Conservation (phyloP, 2,113 vertebrate genomes). For the Nothoprocta perdicaria region DNA sequence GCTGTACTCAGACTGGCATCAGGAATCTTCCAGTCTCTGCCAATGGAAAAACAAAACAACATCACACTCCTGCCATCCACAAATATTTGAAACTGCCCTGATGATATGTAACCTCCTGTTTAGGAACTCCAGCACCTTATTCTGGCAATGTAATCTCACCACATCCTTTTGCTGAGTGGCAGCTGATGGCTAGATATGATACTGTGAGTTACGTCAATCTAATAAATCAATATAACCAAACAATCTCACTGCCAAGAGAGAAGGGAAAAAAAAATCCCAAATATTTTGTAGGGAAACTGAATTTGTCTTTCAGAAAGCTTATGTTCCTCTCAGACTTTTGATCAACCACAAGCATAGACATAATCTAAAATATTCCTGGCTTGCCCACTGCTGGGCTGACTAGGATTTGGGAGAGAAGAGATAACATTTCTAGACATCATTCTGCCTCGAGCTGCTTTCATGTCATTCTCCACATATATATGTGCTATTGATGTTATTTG, state of each 20-base stretch:
- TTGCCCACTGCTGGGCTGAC: neutral
- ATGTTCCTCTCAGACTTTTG: slow-evolving; percentile 40
- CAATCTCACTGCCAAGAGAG: neutral
- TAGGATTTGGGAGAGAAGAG: slow-evolving; percentile 5
- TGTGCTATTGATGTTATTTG: slow-evolving; percentile 27
- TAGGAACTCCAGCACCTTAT: neutral
- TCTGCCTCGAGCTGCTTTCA: neutral
- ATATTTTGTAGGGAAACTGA: slow-evolving; percentile 10
- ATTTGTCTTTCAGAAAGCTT: slow-evolving; percentile 10
- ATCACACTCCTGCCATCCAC: neutral
- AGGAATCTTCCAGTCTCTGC: neutral
- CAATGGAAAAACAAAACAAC: neutral
- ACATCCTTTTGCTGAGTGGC: slow-evolving; percentile 36
- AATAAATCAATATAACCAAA: slow-evolving; percentile 32
- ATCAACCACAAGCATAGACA: neutral
- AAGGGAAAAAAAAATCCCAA: neutral
- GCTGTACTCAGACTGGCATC: neutral
- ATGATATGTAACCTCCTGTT: neutral
- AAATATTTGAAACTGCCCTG: neutral
- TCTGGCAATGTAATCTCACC: neutral
- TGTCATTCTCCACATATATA: neutral
- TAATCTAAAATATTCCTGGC: slow-evolving; percentile 57
- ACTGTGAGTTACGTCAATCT: neutral
- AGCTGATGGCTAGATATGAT: neutral
- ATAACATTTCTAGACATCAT: slow-evolving; percentile 23